A percentile compares a stretch with the other conserved stretches of the same genome.
phyloP scores from a whole-genome alignment of 2,113 vertebrate species.

The Carassius auratus region DNA sequence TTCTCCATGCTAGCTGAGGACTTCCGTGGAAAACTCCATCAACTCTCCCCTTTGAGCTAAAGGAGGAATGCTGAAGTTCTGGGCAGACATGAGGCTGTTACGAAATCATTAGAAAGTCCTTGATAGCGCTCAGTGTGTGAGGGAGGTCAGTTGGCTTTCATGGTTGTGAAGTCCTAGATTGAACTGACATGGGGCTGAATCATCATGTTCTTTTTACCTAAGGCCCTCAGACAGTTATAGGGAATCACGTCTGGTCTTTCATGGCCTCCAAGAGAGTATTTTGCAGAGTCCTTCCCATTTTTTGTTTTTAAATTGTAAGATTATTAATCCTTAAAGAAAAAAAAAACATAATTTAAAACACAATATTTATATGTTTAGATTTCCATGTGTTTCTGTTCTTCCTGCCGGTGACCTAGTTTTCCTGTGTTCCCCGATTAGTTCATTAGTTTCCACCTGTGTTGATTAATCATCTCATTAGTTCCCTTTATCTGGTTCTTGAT shows the following conservation, averaged over 20 bases:
- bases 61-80: background rate
- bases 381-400: too few relatives aligned
- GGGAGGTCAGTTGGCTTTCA: background rate
- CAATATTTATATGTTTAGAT: background rate
- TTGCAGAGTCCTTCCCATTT: background rate
- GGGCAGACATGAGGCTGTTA: background rate
- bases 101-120: background rate
- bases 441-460: too few relatives aligned
- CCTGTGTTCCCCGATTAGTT: too few relatives aligned
- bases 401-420: too few relatives aligned
- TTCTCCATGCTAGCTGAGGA: constrained; percentile 14
- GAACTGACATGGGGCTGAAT: background rate
- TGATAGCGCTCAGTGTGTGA: background rate
- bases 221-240: background rate
- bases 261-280: background rate
- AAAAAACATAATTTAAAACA: too few relatives aligned
- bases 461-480: too few relatives aligned
- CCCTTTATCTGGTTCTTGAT: too few relatives aligned
- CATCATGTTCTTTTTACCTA: background rate
- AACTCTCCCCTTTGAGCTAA: background rate
- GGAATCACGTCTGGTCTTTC: background rate
- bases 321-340: too few relatives aligned
- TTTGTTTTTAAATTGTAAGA: background rate
- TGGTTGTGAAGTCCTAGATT: background rate
- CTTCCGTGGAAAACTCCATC: constrained; percentile 20